These are phyloP conservation scores for Sebastes schlegelii DNA, from an alignment of 2,113 vertebrate species.

Conservation along the genomic window DNA sequence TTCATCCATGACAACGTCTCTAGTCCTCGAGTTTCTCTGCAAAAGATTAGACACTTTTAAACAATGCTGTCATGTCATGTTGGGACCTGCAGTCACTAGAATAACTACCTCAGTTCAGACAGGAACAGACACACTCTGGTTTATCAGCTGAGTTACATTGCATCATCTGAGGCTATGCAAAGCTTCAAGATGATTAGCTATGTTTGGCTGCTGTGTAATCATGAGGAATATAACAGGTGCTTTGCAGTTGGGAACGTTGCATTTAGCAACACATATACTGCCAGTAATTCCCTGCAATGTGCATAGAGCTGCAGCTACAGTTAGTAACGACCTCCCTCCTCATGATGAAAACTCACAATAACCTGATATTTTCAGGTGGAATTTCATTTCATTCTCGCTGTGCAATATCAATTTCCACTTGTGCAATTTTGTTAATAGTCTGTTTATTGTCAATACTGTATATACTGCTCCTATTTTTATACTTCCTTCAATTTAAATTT, in stretches of 20 bases:
- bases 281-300: neutral
- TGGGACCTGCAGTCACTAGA: constrained; percentile 14
- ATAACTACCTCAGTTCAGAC: neutral
- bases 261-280: neutral
- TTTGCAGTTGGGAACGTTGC: neutral
- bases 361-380: no score
- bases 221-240: neutral
- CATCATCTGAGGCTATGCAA: constrained; percentile 63
- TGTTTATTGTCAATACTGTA: no score
- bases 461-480: no score
- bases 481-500: no score
- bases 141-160: neutral
- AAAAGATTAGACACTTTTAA: constrained; percentile 39
- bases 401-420: no score
- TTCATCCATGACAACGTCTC: constrained; percentile 40
- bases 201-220: constrained; percentile 16
- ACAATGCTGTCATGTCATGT: constrained; percentile 42
- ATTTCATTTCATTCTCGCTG: no score
- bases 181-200: constrained; percentile 37
- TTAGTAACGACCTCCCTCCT: fast-evolving
- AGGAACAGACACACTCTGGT: neutral
- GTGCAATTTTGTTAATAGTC: no score
- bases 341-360: no score
- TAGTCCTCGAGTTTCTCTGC: constrained; percentile 35
- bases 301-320: no score